Evolutionary conservation across 2,888 invertebrate genomes (phyloP).

Genomic region (Tyria jacobaeae): DNA sequence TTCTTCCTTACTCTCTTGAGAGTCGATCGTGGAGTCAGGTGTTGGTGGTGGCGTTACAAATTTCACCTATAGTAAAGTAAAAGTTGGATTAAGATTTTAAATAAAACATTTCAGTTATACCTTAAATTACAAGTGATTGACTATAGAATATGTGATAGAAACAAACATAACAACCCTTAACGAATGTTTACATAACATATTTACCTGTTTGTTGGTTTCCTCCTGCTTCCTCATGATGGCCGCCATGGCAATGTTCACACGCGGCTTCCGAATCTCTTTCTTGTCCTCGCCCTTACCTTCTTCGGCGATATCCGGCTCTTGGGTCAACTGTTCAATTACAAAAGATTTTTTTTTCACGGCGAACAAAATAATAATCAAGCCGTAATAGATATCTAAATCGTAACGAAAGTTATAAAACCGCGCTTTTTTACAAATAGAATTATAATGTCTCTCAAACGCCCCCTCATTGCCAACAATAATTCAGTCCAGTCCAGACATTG

Average conservation of each 20-base stretch:
- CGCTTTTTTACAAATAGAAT: no score
- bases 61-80: constrained; percentile 75
- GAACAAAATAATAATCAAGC: no score
- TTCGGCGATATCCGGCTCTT: constrained; percentile 62
- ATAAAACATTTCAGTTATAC: background rate
- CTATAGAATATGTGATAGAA: no score
- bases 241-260: constrained; percentile 94
- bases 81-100: background rate
- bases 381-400: no score
- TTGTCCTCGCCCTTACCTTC: constrained; percentile 70
- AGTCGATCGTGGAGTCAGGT: constrained; percentile 68
- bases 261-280: constrained; percentile 81
- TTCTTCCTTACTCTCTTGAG: constrained; percentile 66
- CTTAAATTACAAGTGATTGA: no score
- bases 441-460: no score
- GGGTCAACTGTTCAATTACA: constrained; percentile 4
- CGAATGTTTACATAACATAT: no score
- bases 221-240: constrained; percentile 91
- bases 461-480: no score
- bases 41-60: constrained; percentile 85
- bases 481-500: no score
- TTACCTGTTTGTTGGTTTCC: constrained; percentile 89
- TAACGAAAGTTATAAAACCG: no score
- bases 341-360: no score
- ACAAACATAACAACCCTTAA: background rate